phyloP scores from a whole-genome alignment of 1,140 invertebrate species.

The Caenorhabditis remanei region DNA sequence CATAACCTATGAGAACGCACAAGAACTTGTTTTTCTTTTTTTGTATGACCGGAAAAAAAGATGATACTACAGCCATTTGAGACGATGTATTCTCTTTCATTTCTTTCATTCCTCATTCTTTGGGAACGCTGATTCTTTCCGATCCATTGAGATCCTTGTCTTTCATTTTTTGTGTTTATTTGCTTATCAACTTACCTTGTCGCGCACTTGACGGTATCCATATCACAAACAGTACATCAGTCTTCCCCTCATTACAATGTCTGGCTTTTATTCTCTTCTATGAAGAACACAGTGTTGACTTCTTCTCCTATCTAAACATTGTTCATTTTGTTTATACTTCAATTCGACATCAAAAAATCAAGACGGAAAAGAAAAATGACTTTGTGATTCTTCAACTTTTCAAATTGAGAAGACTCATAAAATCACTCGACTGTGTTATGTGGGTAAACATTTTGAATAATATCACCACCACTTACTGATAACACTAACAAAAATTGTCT shows the following conservation, averaged over 20 bases:
- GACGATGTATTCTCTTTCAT: neutral
- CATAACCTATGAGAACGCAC: slow-evolving; percentile 10
- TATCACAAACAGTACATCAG: slow-evolving; percentile 37
- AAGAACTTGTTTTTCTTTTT: slow-evolving; percentile 23
- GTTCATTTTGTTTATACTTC: slow-evolving; percentile 54
- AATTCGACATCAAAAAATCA: neutral
- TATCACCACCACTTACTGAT: neutral
- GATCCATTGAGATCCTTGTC: slow-evolving; percentile 10
- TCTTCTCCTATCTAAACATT: slow-evolving; percentile 26
- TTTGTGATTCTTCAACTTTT: neutral
- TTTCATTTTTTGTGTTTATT: slow-evolving; percentile 38
- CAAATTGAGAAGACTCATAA: neutral
- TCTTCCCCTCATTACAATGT: neutral
- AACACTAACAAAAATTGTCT: neutral
- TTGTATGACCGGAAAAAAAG: neutral
- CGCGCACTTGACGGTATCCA: slow-evolving; percentile 50
- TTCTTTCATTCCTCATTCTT: too few relatives aligned
- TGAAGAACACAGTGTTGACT: slow-evolving; percentile 40
- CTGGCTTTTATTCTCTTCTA: neutral
- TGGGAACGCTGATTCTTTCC: neutral
- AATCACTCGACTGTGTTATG: neutral
- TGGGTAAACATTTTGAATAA: neutral
- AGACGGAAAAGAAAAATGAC: neutral
- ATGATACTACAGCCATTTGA: slow-evolving; percentile 37
- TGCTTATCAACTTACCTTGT: slow-evolving; percentile 46